Percentiles rank a stretch among this genome's conserved stretches.
Conservation (phyloP, 2,113 vertebrate genomes). For the Glaucidium brasilianum region DNA sequence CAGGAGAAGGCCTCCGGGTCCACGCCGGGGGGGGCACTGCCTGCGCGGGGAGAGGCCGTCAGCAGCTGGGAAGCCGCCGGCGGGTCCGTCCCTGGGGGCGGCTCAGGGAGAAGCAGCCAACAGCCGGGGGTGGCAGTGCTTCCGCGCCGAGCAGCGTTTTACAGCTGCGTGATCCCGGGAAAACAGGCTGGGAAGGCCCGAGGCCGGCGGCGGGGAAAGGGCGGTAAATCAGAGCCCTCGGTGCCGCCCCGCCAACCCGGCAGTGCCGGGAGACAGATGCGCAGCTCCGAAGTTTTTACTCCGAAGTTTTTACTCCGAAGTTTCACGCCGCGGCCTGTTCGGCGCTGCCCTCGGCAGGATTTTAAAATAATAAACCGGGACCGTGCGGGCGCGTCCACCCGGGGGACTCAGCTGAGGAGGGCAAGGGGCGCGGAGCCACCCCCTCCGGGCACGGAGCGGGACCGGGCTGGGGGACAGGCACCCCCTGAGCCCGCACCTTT, state of each 20-base stretch:
- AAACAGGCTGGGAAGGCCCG: fast-evolving
- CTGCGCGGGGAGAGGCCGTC: conserved; percentile 56
- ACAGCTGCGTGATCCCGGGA: fast-evolving
- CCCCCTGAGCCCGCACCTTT: fast-evolving
- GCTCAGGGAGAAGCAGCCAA: neutral
- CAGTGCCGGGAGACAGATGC: neutral
- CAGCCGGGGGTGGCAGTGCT: neutral
- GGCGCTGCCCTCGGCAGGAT: neutral
- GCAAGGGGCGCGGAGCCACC: neutral
- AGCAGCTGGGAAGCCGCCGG: fast-evolving
- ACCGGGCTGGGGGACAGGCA: neutral
- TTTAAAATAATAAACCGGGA: neutral
- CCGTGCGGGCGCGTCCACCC: fast-evolving
- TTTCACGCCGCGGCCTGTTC: neutral
- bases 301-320: neutral
- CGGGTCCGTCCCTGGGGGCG: neutral
- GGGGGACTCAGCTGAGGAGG: fast-evolving
- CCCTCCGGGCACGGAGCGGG: too few species aligned
- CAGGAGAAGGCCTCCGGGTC: conserved; percentile 89
- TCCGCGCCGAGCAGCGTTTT: neutral
- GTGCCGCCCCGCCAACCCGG: too few species aligned
- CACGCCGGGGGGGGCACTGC: conserved; percentile 79
- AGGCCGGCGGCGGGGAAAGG: neutral
- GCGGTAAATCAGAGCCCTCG: neutral
- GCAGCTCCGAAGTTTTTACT: neutral